Evolutionary conservation across 2,113 vertebrate genomes (phyloP).

Genomic region (Phaethon lepturus): DNA sequence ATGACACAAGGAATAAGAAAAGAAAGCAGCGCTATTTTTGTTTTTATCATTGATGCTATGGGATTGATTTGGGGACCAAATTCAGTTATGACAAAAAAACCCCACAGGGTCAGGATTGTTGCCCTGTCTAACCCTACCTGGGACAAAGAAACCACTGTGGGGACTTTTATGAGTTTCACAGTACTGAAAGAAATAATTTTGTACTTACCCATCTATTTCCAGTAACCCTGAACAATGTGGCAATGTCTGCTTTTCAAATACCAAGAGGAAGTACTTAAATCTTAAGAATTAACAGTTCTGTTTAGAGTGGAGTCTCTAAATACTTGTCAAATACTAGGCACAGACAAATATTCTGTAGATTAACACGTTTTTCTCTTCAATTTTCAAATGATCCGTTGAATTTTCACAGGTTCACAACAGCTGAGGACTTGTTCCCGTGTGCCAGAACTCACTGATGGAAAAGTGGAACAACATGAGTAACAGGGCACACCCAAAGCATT

Average conservation of each 20-base stretch:
- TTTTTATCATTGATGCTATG: neutral
- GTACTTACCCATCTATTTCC: neutral
- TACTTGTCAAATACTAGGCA: neutral
- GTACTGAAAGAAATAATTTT: neutral
- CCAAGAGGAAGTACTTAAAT: neutral
- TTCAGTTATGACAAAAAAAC: neutral
- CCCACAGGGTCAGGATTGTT: neutral
- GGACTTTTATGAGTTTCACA: neutral
- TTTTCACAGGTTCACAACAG: neutral
- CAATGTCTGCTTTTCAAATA: neutral
- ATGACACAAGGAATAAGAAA: neutral
- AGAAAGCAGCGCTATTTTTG: neutral
- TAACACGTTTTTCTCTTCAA: neutral
- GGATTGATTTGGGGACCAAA: neutral
- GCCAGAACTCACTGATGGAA: neutral
- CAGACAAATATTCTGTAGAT: neutral
- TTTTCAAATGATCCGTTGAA: neutral
- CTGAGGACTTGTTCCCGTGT: neutral
- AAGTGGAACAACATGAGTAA: neutral
- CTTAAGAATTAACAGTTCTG: neutral
- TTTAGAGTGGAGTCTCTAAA: neutral
- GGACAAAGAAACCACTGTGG: neutral
- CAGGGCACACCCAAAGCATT: neutral
- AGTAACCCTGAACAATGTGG: neutral
- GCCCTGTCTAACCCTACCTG: neutral